phyloP scores from a whole-genome alignment of 2,113 vertebrate species.

The Campylorhamphus procurvoides region DNA sequence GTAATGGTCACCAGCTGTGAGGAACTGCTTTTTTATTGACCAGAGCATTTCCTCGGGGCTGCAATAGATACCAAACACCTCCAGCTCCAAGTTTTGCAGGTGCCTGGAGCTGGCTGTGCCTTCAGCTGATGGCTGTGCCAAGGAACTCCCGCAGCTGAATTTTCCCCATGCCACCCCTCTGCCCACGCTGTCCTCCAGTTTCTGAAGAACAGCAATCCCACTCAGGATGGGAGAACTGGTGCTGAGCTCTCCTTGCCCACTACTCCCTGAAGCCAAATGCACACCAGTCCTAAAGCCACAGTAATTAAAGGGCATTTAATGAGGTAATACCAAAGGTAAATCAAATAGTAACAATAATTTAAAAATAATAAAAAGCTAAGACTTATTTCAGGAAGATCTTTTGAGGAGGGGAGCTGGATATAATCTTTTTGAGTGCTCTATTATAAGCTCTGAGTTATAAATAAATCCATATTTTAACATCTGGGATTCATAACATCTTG shows the following conservation, averaged over 20 bases:
- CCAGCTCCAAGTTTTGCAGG: constrained; percentile 46
- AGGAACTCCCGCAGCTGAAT: background rate
- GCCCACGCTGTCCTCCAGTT: background rate
- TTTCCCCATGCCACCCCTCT: background rate
- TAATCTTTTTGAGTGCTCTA: constrained; percentile 39
- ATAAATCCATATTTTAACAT: constrained; percentile 69
- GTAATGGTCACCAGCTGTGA: constrained; percentile 65
- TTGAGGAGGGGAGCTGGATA: constrained; percentile 53
- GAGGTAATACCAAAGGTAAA: constrained; percentile 32
- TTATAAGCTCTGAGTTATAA: constrained; percentile 56
- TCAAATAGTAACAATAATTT: constrained; percentile 12
- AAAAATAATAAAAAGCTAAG: constrained; percentile 26
- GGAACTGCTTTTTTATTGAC: constrained; percentile 33
- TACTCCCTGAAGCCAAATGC: background rate
- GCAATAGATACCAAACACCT: constrained; percentile 39
- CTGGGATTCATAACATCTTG: constrained; percentile 71
- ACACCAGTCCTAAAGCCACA: background rate
- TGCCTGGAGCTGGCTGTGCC: background rate
- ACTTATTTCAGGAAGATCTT: constrained; percentile 42
- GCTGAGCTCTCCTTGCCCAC: background rate
- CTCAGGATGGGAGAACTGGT: background rate
- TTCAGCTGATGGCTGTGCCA: background rate
- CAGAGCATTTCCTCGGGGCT: constrained; percentile 20
- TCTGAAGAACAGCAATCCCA: background rate
- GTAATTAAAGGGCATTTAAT: constrained; percentile 37